phyloP scores from a whole-genome alignment of 2,888 invertebrate genomes.

The Hermaeophaga mercurialis region DNA sequence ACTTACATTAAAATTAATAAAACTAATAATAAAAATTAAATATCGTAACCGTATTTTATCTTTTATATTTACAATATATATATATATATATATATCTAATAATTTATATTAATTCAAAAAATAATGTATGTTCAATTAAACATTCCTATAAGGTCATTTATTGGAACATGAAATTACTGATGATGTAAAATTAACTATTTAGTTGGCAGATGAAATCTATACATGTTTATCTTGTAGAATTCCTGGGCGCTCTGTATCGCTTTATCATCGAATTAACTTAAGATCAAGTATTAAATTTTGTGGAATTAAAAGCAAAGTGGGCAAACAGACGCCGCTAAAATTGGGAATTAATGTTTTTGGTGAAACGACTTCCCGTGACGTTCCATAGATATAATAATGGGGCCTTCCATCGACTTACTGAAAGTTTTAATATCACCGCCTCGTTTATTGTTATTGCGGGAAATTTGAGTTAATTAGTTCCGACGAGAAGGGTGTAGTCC shows the following conservation, averaged over 20 bases:
- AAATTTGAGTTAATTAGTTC: conserved; percentile 22
- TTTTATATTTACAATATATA: too few species aligned
- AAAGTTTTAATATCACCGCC: conserved; percentile 23
- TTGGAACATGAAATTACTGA: too few species aligned
- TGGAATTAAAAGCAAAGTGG: conserved; percentile 48
- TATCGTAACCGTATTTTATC: too few species aligned
- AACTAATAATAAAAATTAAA: too few species aligned
- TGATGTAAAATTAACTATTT: too few species aligned
- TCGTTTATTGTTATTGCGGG: conserved; percentile 23
- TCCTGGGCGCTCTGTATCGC: not conserved
- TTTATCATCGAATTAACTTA: conserved; percentile 12
- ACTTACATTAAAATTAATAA: too few species aligned
- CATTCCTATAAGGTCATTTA: too few species aligned
- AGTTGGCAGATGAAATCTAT: too few species aligned
- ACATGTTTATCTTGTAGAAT: not conserved
- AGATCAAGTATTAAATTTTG: conserved; percentile 43
- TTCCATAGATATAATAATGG: conserved; percentile 21
- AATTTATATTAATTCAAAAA: too few species aligned
- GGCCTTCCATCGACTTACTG: conserved; percentile 17
- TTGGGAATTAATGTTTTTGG: conserved; percentile 51
- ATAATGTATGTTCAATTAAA: too few species aligned
- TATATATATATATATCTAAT: too few species aligned
- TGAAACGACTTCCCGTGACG: conserved; percentile 48
- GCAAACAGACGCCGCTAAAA: conserved; percentile 48
- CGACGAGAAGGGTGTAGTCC: conserved; percentile 1